These are phyloP conservation scores for Tyrannus savana DNA, from an alignment of 2,113 vertebrate genomes.

Conservation along the genomic window DNA sequence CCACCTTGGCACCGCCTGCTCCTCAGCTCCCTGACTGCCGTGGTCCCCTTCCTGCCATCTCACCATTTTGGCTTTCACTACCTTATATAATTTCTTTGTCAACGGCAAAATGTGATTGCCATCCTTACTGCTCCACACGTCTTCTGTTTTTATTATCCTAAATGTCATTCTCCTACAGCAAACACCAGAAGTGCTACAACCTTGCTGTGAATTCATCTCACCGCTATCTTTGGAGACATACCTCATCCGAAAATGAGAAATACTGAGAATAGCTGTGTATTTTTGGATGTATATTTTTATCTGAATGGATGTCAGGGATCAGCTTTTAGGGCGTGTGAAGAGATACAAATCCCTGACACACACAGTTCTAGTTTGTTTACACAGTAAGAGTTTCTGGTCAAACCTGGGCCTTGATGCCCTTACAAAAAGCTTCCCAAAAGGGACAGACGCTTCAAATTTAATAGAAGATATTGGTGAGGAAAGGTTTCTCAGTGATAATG, in stretches of 20 bases:
- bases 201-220: not conserved
- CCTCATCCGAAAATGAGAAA: not conserved
- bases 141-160: not conserved
- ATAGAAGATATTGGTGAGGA: not conserved
- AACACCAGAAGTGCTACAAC: slow-evolving; percentile 21
- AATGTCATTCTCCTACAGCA: slow-evolving; percentile 2
- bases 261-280: not conserved
- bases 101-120: not conserved
- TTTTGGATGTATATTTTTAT: not conserved
- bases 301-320: not conserved
- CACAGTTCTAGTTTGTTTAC: not conserved
- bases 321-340: not conserved
- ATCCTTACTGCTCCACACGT: not conserved
- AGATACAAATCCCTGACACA: fast-evolving
- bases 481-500: not conserved
- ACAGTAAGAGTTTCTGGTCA: not conserved
- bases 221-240: not conserved
- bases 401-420: not conserved
- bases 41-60: not conserved
- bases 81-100: not conserved
- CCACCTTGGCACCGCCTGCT: fast-evolving
- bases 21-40: not conserved
- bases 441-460: not conserved
- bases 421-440: not conserved
- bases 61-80: not conserved